Base-by-base conservation (phyloP, 2,113 vertebrate genomes). In the Mustelus asterias region DNA sequence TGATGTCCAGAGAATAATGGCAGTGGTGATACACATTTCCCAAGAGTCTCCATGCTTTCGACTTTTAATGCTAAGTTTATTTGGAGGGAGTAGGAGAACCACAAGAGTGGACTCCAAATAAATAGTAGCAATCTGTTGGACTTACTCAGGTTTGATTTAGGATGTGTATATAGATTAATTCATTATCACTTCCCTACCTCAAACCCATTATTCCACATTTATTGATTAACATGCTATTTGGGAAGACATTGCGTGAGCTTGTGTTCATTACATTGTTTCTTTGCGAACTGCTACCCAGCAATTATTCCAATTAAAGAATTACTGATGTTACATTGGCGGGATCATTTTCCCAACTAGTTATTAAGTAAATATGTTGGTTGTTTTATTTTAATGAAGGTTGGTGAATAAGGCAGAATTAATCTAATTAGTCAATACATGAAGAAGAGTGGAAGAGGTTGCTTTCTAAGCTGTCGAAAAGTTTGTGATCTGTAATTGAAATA, bases 281-380 rank as follows among this genome's bases (percentile, higher is more conserved):
- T 33, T 33, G 48, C 48, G 33, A 37, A 37, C 60, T 93, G 33
- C 33, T 37, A 67, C 60, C 89, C 60, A 93, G 6, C 60, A 93
- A 93, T 93, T 93, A 93, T 93, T 93, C 89, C 67, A 93, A 93
- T 93, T 93, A 93, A 93, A 93, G 89, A 93, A 93, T 93, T 10
- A 93, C 33, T 33, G 37, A 65, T 60, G 48, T 33, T 65, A 33
- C 22, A 37, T 93, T n/a, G 20, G 60, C 67, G 60, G 63, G 65
- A 41, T 67, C 60, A 67, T 93, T 65, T 67, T 93, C 89, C n/a
- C 20, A 93, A 93, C 89, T 65, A 20, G 89, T 93, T 65, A 67
- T 93, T 93, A 37, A 65, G 60, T 93, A 65, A 93, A 67, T 93
- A 93, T 65, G 16, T 37, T 92, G 60, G 0, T 63, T 37, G 60